These are phyloP conservation scores for Ischnura elegans DNA, from an alignment of 2,888 invertebrate genomes.

Conservation along the genomic window DNA sequence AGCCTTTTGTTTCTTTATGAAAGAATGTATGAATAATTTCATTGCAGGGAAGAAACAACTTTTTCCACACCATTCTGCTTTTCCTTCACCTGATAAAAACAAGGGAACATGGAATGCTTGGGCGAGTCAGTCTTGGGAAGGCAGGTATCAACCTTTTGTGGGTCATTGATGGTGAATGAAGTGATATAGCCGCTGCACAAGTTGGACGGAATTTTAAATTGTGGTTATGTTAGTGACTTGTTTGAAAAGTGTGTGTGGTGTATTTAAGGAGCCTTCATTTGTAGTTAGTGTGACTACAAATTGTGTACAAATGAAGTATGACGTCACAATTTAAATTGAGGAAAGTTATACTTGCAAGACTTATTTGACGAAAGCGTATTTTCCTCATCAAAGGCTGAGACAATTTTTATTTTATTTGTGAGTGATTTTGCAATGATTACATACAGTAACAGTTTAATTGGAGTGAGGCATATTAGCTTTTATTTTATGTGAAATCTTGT, in stretches of 20 bases:
- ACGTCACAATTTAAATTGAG: neutral
- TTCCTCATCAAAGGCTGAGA: neutral
- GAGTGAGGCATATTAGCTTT: too few relatives aligned
- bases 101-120: slow-evolving; percentile 87
- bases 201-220: neutral
- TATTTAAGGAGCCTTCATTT: neutral
- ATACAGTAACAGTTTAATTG: neutral
- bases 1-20: neutral
- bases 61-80: slow-evolving; percentile 91
- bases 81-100: slow-evolving; percentile 88
- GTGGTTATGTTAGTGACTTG: neutral
- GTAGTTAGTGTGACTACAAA: neutral
- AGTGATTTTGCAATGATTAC: neutral
- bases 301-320: neutral
- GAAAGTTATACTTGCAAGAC: neutral
- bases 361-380: neutral
- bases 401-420: neutral
- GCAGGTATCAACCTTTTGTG: slow-evolving; percentile 92
- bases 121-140: slow-evolving; percentile 87
- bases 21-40: slow-evolving; percentile 62
- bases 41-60: slow-evolving; percentile 90
- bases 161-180: slow-evolving; percentile 81
- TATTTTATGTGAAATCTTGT: too few relatives aligned
- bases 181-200: neutral
- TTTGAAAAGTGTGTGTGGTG: too few relatives aligned